Evolutionary conservation across 2,888 invertebrate genomes (phyloP), one percentile per base, ranked within the genome.

Genomic region (Fragum whitleyi): DNA sequence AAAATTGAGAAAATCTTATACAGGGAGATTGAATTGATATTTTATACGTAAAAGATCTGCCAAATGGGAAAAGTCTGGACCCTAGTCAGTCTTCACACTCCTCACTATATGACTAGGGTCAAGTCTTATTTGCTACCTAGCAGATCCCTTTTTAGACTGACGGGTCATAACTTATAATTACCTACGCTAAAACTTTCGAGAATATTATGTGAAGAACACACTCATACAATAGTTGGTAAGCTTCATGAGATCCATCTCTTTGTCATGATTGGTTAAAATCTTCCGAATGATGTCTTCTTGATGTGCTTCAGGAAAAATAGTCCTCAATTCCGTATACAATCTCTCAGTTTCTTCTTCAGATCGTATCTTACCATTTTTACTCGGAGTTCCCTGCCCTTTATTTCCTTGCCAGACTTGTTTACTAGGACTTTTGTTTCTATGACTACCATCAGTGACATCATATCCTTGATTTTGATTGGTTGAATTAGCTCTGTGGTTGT

Each of bases 151-250:
- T n/a, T n/a, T n/a, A n/a, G n/a, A n/a, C n/a, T n/a, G n/a, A n/a
- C n/a, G n/a, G n/a, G n/a, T n/a, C n/a, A n/a, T n/a, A n/a, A n/a
- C n/a, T n/a, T n/a, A n/a, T n/a, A n/a, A n/a, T n/a, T n/a, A n/a
- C n/a, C n/a, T n/a, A n/a, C n/a, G n/a, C n/a, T n/a, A n/a, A n/a
- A n/a, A n/a, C n/a, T n/a, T n/a, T n/a, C n/a, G n/a, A n/a, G n/a
- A n/a, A n/a, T n/a, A 14, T 57, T 26, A 57, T 57, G 57, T 29
- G 29, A 61, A 85, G 19, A 88, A 53, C 21, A 87, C 87, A 84
- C 83, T 87, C 72, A 90, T 89, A 68, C 87, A 86, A 72, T 89
- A 91, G 79, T 91, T 90, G n/a, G 89, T 86, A 28, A 91, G 86
- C 74, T 85, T 88, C 21, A 84, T 87, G 21, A 91, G 19, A 68